Percentiles rank a stretch among this genome's conserved stretches.
phyloP scores from a whole-genome alignment of 2,888 invertebrate species.

The Deroplatys truncata region DNA sequence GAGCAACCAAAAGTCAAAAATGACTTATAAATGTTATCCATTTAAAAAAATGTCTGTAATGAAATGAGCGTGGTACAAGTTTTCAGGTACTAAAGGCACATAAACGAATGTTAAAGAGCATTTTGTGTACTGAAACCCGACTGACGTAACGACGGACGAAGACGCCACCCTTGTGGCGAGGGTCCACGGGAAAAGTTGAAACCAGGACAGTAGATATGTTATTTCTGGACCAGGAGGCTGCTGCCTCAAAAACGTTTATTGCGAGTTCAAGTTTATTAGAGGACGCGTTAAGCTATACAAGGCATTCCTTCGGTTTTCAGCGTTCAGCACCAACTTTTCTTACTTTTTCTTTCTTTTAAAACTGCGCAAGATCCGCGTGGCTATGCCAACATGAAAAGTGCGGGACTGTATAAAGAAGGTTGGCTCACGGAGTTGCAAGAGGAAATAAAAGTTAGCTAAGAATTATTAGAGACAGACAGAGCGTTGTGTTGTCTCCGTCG shows the following conservation, averaged over 20 bases:
- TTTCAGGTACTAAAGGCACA: too few relatives aligned
- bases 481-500: neutral
- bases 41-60: too few relatives aligned
- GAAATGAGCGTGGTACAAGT: too few relatives aligned
- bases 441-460: neutral
- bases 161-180: neutral
- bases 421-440: neutral
- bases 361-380: too few relatives aligned
- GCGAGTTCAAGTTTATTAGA: neutral
- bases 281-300: neutral
- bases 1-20: too few relatives aligned
- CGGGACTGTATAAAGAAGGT: neutral
- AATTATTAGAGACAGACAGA: neutral
- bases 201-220: neutral
- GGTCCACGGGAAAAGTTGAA: neutral
- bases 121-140: too few relatives aligned
- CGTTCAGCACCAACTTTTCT: neutral
- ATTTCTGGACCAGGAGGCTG: neutral
- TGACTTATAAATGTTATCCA: too few relatives aligned
- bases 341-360: too few relatives aligned
- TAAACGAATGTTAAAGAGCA: too few relatives aligned
- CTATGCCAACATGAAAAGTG: neutral
- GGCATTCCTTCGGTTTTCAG: neutral
- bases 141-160: neutral
- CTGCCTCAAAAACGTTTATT: neutral